Evolutionary conservation across 2,888 invertebrate genomes (phyloP).

Genomic region (Plebejus argus): DNA sequence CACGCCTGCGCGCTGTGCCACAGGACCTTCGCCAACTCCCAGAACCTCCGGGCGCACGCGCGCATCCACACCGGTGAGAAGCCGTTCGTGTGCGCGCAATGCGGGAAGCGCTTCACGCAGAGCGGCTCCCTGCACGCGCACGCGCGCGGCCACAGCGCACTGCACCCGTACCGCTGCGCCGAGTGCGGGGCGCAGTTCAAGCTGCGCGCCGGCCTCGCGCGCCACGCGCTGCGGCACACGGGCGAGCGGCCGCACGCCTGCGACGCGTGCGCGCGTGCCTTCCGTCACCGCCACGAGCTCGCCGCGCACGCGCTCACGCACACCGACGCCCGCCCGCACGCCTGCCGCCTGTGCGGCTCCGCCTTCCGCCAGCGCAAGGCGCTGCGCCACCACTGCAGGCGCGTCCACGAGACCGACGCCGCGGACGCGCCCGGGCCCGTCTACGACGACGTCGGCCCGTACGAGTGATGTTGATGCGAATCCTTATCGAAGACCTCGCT

Average conservation of each 20-base stretch:
- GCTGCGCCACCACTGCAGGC: conserved; percentile 57
- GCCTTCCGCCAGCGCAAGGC: conserved; percentile 79
- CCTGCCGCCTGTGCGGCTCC: conserved; percentile 77
- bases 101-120: conserved; percentile 84
- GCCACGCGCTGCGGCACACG: conserved; percentile 82
- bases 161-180: conserved; percentile 79
- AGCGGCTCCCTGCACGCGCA: conserved; percentile 84
- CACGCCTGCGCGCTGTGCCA: conserved; percentile 79
- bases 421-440: conserved; percentile 38
- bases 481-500: neutral
- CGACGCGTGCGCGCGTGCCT: conserved; percentile 77
- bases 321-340: conserved; percentile 77
- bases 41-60: conserved; percentile 81
- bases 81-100: conserved; percentile 79
- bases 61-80: conserved; percentile 82
- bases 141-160: conserved; percentile 79
- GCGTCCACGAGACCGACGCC: conserved; percentile 60
- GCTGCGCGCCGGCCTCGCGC: conserved; percentile 76
- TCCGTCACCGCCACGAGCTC: conserved; percentile 82
- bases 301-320: conserved; percentile 78
- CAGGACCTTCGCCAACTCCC: conserved; percentile 81
- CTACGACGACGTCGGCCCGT: conserved; percentile 36
- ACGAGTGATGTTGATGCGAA: conserved; percentile 34
- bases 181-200: conserved; percentile 83
- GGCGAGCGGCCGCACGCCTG: conserved; percentile 83